These are phyloP conservation scores for Stenchaetothrips biformis DNA, from an alignment of 2,888 invertebrate genomes.

Conservation along the genomic window DNA sequence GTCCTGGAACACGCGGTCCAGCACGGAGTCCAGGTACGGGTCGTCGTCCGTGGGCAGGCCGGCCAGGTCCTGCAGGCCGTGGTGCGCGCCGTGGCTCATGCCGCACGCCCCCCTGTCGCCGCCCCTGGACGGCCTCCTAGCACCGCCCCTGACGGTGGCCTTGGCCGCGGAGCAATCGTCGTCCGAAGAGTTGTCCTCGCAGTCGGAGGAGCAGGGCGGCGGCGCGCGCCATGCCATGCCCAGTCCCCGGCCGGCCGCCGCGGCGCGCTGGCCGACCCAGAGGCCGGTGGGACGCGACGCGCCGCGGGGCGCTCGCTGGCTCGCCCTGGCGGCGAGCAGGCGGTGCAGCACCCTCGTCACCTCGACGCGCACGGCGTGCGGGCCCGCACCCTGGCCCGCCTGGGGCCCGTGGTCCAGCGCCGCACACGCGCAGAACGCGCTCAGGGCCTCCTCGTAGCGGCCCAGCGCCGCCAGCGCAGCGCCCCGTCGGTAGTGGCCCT, in stretches of 20 bases:
- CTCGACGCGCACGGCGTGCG: not conserved
- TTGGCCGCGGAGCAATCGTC: slow-evolving; percentile 43
- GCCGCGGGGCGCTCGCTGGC: not conserved
- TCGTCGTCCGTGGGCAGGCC: not conserved
- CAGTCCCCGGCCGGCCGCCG: slow-evolving; percentile 37
- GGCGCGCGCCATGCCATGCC: slow-evolving; percentile 41
- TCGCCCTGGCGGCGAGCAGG: slow-evolving; percentile 39
- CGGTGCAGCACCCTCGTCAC: slow-evolving; percentile 42
- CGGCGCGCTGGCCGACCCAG: slow-evolving; percentile 47
- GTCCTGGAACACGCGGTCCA: slow-evolving; percentile 47
- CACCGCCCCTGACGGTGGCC: not conserved
- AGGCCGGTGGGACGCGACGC: no score
- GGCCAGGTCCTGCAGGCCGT: not conserved
- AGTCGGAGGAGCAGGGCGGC: slow-evolving; percentile 43
- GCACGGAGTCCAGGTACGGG: slow-evolving; percentile 37
- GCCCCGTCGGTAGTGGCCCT: slow-evolving; percentile 57
- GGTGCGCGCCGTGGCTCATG: not conserved
- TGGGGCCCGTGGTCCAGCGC: slow-evolving; percentile 46
- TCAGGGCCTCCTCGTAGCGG: slow-evolving; percentile 55
- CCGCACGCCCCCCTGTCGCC: not conserved
- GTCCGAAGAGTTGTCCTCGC: slow-evolving; percentile 48
- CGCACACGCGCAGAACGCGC: slow-evolving; percentile 53
- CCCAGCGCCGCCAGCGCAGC: slow-evolving; percentile 52
- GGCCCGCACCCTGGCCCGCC: not conserved
- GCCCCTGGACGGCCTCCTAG: not conserved